Conservation (phyloP, 2,888 invertebrate genomes). For the Acrocera orbiculus region DNA sequence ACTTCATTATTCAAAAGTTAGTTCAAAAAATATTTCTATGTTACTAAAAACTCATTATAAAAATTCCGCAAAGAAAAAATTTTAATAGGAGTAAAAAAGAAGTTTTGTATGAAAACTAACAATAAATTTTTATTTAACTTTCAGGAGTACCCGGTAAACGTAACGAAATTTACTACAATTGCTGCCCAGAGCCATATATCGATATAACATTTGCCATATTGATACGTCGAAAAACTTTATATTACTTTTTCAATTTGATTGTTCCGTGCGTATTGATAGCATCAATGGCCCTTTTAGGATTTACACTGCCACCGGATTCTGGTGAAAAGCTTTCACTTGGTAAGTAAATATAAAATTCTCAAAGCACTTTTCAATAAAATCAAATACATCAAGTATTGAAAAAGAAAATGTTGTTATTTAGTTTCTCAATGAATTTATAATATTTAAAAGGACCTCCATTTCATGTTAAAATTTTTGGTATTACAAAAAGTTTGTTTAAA, state of each 20-base stretch:
- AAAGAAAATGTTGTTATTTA: not conserved
- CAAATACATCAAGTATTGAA: not conserved
- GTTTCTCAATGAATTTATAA: too few relatives aligned
- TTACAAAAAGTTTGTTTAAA: too few relatives aligned
- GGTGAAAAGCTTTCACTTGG: conserved; percentile 98
- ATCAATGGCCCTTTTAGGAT: conserved; percentile 95
- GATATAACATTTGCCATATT: conserved; percentile 95
- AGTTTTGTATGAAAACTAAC: too few relatives aligned
- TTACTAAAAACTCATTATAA: too few relatives aligned
- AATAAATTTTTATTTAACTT: too few relatives aligned
- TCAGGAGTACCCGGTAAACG: conserved; percentile 85
- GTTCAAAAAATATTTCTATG: too few relatives aligned
- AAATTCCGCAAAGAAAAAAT: too few relatives aligned
- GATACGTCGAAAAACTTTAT: conserved; percentile 90
- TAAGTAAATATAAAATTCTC: conserved; percentile 32
- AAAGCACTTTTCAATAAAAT: too few relatives aligned
- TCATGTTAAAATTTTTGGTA: too few relatives aligned
- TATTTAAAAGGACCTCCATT: too few relatives aligned
- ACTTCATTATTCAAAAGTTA: too few relatives aligned
- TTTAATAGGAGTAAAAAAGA: too few relatives aligned
- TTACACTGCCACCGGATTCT: conserved; percentile 96
- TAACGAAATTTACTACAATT: conserved; percentile 89
- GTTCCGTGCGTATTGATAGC: conserved; percentile 98
- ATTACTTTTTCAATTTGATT: conserved; percentile 99
- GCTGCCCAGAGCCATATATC: conserved; percentile 95